phyloP scores from a whole-genome alignment of 2,888 invertebrate species.

The Hirtodrosophila duncani region DNA sequence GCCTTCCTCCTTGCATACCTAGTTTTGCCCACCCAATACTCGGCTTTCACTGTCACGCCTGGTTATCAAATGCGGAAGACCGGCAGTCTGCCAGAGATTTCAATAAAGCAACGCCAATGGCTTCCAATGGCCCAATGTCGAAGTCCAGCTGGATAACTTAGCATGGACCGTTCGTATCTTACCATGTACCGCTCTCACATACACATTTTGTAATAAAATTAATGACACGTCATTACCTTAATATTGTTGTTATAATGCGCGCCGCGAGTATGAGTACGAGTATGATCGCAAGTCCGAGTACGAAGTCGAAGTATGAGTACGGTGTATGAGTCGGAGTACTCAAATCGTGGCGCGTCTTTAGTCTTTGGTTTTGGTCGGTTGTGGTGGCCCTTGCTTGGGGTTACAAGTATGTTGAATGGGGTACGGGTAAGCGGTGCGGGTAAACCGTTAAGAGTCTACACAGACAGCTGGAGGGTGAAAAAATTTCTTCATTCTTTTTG shows the following conservation, averaged over 20 bases:
- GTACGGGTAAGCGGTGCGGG: not conserved
- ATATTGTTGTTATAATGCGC: constrained; percentile 68
- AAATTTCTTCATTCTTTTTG: constrained; percentile 63
- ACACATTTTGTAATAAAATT: constrained; percentile 70
- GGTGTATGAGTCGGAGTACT: constrained; percentile 20
- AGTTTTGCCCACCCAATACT: constrained; percentile 11
- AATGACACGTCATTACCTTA: constrained; percentile 71
- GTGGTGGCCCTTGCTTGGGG: not conserved
- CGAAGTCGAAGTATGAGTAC: constrained; percentile 14
- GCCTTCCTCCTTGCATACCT: too few species aligned
- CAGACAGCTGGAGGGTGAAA: constrained; percentile 54
- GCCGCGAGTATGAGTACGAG: constrained; percentile 22
- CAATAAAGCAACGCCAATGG: constrained; percentile 61
- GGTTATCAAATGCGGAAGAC: constrained; percentile 61
- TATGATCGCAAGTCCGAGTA: too few species aligned
- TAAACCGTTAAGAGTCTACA: constrained; percentile 30
- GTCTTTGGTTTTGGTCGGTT: not conserved
- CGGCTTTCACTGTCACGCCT: constrained; percentile 23
- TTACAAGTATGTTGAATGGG: too few species aligned
- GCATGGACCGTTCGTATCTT: not conserved
- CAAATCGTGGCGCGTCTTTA: constrained; percentile 19
- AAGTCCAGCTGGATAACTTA: constrained; percentile 2
- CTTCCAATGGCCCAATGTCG: constrained; percentile 20
- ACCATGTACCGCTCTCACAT: constrained; percentile 33
- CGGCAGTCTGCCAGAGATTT: constrained; percentile 56